Conservation (phyloP, 2,888 invertebrate species). For the Stenodera caucasica region DNA sequence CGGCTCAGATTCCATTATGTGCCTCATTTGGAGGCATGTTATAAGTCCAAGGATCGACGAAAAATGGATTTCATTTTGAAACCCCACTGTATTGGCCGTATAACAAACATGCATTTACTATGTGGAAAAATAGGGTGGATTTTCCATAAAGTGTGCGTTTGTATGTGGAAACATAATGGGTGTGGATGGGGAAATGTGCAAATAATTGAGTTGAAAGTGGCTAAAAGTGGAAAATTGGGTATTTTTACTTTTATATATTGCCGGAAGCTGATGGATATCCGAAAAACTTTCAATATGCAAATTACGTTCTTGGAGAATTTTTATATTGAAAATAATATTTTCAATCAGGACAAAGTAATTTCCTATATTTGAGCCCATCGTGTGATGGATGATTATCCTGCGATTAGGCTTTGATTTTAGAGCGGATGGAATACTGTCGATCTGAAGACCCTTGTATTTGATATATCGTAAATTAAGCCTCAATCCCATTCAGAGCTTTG, state of each 20-base stretch:
- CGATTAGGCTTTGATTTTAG: not conserved
- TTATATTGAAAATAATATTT: too few relatives aligned
- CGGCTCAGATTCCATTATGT: constrained; percentile 24
- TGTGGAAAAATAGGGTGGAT: not conserved
- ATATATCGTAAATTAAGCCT: too few relatives aligned
- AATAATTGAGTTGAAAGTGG: not conserved
- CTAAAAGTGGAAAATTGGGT: not conserved
- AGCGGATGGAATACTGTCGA: too few relatives aligned
- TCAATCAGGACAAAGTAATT: too few relatives aligned
- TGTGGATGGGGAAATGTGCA: not conserved
- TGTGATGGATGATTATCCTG: not conserved
- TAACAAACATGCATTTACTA: not conserved
- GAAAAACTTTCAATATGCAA: not conserved
- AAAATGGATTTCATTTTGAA: not conserved
- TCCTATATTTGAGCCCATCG: too few relatives aligned
- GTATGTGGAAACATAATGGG: not conserved
- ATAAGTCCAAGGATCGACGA: not conserved
- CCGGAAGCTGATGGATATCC: not conserved
- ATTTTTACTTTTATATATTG: not conserved
- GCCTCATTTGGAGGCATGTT: constrained; percentile 15
- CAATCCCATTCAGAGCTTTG: too few relatives aligned
- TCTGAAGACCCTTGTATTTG: too few relatives aligned
- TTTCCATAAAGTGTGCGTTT: too few relatives aligned
- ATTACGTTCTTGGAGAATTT: not conserved
- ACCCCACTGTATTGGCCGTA: not conserved